Evolutionary conservation across 2,888 invertebrate genomes (phyloP), one percentile per base, ranked within the genome.

Genomic region (Athalia circularis): DNA sequence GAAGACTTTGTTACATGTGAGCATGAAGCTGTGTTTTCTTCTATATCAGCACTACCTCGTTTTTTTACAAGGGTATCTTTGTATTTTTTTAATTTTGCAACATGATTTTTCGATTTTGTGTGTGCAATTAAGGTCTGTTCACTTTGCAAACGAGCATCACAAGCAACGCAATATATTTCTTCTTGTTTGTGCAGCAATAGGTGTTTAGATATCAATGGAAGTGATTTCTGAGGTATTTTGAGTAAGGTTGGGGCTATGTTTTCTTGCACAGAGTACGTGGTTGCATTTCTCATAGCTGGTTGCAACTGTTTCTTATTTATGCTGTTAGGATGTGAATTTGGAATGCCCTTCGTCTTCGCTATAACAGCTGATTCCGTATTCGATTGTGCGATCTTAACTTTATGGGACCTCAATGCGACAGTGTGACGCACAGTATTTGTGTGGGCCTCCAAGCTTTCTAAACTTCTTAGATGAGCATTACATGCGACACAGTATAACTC

Each of bases 121-220:
- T 75, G 75, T 6, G 6, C 64, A 4, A 64, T 11, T 6, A 75
- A 4, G n/a, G n/a, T 62, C 50, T 4, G 3, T 11, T 6, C 7
- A 64, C 3, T 11, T 62, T 50, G 9, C 9, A 75, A 50, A 29
- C 3, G 50, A 48, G 29, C 75, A 11, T 61, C 7, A 50, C 75
- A 75, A 64, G 75, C 75, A n/a, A 13, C n/a, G 29, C 75, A 75
- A 64, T 47, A 75, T 50, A 75, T 15, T 75, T 52, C 62, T 9
- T 15, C n/a, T 47, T 75, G 3, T n/a, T 7, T 11, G 62, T 50
- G 11, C 15, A 62, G 29, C 62, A 75, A 62, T 6, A 43, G 11
- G 15, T 75, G 62, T n/a, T 43, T 50, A 11, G 75, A 48, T 4
- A 75, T 75, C 43, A 62, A 15, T 15, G 75, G 29, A 45, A 11